Percentiles rank a stretch among this genome's conserved stretches.
Conservation (phyloP, 2,113 vertebrate genomes). For the Azemiops feae region DNA sequence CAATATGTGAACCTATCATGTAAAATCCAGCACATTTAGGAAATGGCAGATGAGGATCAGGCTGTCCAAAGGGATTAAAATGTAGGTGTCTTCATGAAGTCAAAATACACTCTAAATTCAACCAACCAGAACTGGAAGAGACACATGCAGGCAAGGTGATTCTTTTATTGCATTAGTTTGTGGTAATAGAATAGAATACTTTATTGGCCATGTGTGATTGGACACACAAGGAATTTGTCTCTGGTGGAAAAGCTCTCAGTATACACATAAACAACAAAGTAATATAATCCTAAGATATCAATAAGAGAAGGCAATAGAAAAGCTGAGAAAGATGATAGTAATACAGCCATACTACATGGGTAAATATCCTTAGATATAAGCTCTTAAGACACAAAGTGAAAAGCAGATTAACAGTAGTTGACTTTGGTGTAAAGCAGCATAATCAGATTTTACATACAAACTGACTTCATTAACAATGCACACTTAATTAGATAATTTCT, state of each 20-base stretch:
- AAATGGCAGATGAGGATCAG: neutral
- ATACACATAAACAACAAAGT: neutral
- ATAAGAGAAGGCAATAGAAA: neutral
- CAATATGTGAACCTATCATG: neutral
- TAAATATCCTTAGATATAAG: neutral
- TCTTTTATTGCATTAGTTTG: conserved; percentile 14
- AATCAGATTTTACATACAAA: neutral
- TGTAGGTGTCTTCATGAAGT: neutral
- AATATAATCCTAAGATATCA: neutral
- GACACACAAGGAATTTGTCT: neutral
- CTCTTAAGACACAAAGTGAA: neutral
- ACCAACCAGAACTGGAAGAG: neutral
- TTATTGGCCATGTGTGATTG: neutral
- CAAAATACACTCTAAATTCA: neutral
- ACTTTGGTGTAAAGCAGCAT: neutral
- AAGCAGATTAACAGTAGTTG: neutral
- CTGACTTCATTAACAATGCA: neutral
- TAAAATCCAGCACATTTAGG: neutral
- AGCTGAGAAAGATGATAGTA: neutral
- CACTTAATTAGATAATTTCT: neutral
- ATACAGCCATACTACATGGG: neutral
- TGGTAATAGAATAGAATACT: neutral
- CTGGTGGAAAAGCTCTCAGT: neutral
- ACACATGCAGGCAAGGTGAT: neutral
- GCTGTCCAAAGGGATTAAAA: neutral